Evolutionary conservation across 2,888 invertebrate species (phyloP), one percentile per base, ranked within the genome.

Genomic region (Cancer borealis): DNA sequence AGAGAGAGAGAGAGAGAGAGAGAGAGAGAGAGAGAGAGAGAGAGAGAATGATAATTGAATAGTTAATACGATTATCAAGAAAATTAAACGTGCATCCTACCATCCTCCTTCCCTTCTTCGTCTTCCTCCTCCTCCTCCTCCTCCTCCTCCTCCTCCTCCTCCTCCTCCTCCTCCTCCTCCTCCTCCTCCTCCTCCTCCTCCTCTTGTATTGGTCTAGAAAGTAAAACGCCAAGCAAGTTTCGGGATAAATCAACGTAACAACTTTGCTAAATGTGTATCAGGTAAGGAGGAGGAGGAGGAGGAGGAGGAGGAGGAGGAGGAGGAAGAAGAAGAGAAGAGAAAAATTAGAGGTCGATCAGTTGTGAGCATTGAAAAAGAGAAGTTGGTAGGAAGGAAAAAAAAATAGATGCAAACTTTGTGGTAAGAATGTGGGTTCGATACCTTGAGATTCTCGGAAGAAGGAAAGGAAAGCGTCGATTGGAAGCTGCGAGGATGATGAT

Each of bases 1-100:
- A 66, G 66, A 66, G 66, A 66, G 66, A 66, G 66, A 66, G 66
- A 66, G 66, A 66, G 66, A 21, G 66, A 66, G 66, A 66, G 66
- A 66, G 66, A 66, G 66, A 66, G 66, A 66, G 66, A 66, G 66
- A 66, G 66, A 66, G 66, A 66, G 66, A 66, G 10, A 66, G 66
- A 66, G 66, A 66, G 8, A 14, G 14, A 66, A 21, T 17, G 14
- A 14, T 12, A 10, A 17, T 12, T 3, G 17, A 21, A 66, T 3
- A 66, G 66, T 17, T 12, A 66, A 3, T 17, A 21, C 6, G 66
- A 49, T 8, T 6, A 4, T 49, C 8, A 49, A 8, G 4, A 49
- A 49, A 49, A 49, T 8, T 4, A 8, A 49, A 49, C 8, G 8
- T 49, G 8, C 49, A 49, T 49, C 49, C 49, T 49, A 10, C 49